Conservation (phyloP, 2,888 invertebrate genomes). For the Drosophila meridiana region DNA sequence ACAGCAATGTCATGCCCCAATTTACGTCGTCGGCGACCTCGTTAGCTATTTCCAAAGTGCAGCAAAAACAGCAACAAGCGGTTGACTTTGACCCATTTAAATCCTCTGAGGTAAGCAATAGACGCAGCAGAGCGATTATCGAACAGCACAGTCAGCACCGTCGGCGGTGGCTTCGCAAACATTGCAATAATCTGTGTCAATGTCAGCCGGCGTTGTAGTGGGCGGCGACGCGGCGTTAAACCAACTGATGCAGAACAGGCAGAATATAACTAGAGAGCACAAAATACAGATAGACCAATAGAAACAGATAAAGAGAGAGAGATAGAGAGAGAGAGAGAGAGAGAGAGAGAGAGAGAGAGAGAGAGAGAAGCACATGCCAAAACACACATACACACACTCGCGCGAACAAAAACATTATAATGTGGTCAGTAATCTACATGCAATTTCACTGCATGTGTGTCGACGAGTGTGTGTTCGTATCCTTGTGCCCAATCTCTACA, state of each 20-base stretch:
- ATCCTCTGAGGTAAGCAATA: constrained; percentile 70
- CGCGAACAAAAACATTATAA: neutral
- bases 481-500: constrained; percentile 83
- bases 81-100: constrained; percentile 83
- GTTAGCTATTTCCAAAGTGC: constrained; percentile 71
- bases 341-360: constrained; percentile 13
- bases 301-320: constrained; percentile 7
- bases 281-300: constrained; percentile 25
- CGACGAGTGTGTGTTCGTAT: constrained; percentile 58
- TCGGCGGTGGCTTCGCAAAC: constrained; percentile 44
- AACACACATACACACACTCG: neutral
- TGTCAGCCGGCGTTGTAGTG: constrained; percentile 76
- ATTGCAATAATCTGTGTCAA: constrained; percentile 78
- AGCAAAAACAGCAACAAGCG: constrained; percentile 56
- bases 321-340: constrained; percentile 21
- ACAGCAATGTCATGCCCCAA: constrained; percentile 76
- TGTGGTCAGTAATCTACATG: constrained; percentile 67
- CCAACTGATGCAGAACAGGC: constrained; percentile 74
- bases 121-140: constrained; percentile 45
- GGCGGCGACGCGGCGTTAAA: constrained; percentile 67
- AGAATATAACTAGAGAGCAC: constrained; percentile 35
- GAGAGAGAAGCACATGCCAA: neutral
- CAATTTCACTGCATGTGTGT: constrained; percentile 55
- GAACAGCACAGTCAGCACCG: constrained; percentile 31
- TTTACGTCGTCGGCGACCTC: constrained; percentile 65